These are phyloP conservation scores for Sphyrna mokarran DNA, from an alignment of 2,113 vertebrate genomes.

Conservation along the genomic window DNA sequence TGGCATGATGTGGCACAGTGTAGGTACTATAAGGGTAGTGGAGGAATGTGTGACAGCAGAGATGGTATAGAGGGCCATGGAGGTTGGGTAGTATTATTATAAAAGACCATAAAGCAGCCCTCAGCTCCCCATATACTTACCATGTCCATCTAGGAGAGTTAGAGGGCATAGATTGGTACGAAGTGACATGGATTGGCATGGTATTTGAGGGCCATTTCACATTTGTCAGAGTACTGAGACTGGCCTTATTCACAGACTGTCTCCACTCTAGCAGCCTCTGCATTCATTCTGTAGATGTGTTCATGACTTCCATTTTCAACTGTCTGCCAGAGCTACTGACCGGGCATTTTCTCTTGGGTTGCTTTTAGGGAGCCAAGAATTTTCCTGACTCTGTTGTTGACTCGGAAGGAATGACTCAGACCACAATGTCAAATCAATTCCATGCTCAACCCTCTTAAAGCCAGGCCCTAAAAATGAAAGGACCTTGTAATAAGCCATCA, in stretches of 20 bases:
- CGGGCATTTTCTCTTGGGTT: background rate
- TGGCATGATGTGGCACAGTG: too few relatives aligned
- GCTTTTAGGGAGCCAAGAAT: background rate
- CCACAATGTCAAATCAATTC: background rate
- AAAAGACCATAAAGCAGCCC: too few relatives aligned
- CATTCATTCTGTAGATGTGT: background rate
- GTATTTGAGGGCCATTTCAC: too few relatives aligned
- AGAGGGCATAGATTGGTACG: too few relatives aligned
- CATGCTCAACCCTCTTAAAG: background rate
- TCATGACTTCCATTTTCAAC: background rate
- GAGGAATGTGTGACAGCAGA: too few relatives aligned
- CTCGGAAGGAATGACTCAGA: background rate
- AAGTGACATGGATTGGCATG: too few relatives aligned
- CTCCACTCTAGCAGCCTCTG: background rate
- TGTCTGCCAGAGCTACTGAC: background rate
- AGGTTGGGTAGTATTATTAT: too few relatives aligned
- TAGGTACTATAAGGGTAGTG: too few relatives aligned
- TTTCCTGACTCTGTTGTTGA: background rate
- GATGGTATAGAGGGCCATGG: too few relatives aligned
- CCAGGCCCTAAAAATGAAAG: background rate
- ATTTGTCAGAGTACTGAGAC: background rate
- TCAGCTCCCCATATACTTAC: too few relatives aligned
- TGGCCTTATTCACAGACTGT: background rate
- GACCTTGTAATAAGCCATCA: background rate
- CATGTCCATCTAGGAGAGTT: too few relatives aligned